Conservation (phyloP, 2,888 invertebrate genomes). For the Synanthedon tipuliformis region DNA sequence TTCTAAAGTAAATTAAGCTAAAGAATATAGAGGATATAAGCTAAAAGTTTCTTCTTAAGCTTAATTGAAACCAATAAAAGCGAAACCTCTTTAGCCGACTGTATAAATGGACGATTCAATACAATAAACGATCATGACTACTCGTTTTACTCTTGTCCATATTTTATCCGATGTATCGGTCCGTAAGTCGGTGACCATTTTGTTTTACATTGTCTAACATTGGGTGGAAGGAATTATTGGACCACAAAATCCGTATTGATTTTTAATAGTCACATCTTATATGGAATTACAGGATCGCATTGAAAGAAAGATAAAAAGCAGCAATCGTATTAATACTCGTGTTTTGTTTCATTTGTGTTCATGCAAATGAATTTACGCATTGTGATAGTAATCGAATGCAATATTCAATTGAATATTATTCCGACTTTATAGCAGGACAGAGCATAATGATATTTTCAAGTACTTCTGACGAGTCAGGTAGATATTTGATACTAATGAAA, state of each 20-base stretch:
- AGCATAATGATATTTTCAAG: too few species aligned
- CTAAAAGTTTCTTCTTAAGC: too few species aligned
- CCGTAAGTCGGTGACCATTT: slow-evolving; percentile 3
- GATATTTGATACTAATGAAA: too few species aligned
- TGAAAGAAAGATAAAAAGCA: slow-evolving; percentile 6
- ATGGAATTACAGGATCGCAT: slow-evolving; percentile 13
- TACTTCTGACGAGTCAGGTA: too few species aligned
- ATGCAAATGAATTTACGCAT: background rate
- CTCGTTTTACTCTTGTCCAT: slow-evolving; percentile 35
- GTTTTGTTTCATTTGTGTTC: background rate
- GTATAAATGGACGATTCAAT: slow-evolving; percentile 45
- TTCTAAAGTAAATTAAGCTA: too few species aligned
- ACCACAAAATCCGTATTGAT: slow-evolving; percentile 1
- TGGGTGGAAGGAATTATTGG: slow-evolving; percentile 2
- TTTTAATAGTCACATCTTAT: slow-evolving; percentile 16
- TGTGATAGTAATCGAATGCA: too few species aligned
- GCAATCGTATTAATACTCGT: background rate
- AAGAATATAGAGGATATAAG: too few species aligned
- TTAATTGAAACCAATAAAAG: background rate
- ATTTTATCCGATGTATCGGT: slow-evolving; percentile 33
- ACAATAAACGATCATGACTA: slow-evolving; percentile 54
- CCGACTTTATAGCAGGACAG: too few species aligned
- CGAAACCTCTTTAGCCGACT: background rate
- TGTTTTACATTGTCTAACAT: background rate
- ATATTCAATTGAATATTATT: too few species aligned